Conservation (phyloP, 2,113 vertebrate genomes). For the Uria lomvia region DNA sequence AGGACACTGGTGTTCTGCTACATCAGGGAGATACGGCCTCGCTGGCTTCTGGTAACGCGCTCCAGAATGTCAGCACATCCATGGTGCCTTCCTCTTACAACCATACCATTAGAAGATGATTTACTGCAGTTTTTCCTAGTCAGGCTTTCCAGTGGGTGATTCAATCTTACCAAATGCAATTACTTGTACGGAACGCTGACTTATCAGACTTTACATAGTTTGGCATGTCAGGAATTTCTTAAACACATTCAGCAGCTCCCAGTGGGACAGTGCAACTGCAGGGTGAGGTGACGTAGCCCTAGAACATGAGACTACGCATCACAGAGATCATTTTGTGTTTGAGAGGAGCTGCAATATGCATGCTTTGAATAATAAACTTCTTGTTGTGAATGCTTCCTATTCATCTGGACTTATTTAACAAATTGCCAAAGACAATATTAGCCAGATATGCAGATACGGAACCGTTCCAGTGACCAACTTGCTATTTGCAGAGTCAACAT, state of each 20-base stretch:
- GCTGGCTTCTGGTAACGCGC: neutral
- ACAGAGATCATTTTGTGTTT: constrained; percentile 17
- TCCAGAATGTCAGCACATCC: neutral
- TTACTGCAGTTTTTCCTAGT: neutral
- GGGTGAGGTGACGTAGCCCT: neutral
- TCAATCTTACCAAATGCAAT: neutral
- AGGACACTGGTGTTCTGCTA: accelerated
- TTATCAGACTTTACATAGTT: neutral
- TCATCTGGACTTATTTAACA: constrained; percentile 27
- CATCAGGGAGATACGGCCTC: neutral
- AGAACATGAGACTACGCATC: neutral
- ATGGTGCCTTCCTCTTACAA: neutral
- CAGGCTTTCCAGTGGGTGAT: neutral
- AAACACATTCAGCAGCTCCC: neutral
- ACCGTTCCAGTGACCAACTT: neutral
- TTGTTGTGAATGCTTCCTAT: constrained; percentile 12
- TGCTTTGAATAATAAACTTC: constrained; percentile 39
- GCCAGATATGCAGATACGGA: neutral
- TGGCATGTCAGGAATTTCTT: neutral
- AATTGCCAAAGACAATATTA: constrained; percentile 42
- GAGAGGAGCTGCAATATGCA: neutral
- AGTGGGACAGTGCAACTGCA: neutral
- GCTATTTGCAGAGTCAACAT: constrained; percentile 86
- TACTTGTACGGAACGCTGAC: neutral
- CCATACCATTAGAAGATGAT: neutral